phyloP scores from a whole-genome alignment of 2,797 vertebrate species.

The Betta splendens region DNA sequence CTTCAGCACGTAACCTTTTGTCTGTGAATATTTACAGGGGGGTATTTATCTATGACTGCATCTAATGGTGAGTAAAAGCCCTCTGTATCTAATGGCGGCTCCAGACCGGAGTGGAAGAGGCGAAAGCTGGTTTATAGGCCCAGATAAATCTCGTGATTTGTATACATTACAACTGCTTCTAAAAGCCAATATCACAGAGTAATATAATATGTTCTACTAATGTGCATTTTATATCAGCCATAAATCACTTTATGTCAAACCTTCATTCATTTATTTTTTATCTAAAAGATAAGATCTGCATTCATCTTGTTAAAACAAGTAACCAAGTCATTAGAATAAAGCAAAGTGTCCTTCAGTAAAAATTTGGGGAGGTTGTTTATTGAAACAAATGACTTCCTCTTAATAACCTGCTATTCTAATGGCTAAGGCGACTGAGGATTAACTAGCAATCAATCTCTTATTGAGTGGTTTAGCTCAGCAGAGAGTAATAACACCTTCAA shows the following conservation, averaged over 20 bases:
- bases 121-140: conserved; percentile 42
- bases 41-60: conserved; percentile 54
- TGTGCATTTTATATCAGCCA: conserved; percentile 63
- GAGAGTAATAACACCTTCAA: conserved; percentile 69
- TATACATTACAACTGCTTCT: conserved; percentile 62
- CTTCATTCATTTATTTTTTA: conserved; percentile 43
- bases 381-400: conserved; percentile 67
- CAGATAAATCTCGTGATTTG: conserved; percentile 64
- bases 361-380: conserved; percentile 63
- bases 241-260: conserved; percentile 54
- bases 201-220: conserved; percentile 66
- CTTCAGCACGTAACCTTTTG: conserved; percentile 53
- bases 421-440: conserved; percentile 65
- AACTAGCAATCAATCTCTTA: conserved; percentile 70
- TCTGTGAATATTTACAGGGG: conserved; percentile 55
- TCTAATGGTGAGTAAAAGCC: conserved; percentile 57
- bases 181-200: conserved; percentile 57
- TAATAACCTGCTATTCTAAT: conserved; percentile 71
- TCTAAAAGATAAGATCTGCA: conserved; percentile 18
- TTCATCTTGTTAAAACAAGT: conserved; percentile 43
- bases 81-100: conserved; percentile 43
- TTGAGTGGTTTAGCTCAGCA: conserved; percentile 55
- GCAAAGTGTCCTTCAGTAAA: conserved; percentile 67
- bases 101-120: conserved; percentile 34
- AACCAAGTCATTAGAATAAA: conserved; percentile 63